phyloP scores from a whole-genome alignment of 2,888 invertebrate genomes.

The Stenotaenia linearis region DNA sequence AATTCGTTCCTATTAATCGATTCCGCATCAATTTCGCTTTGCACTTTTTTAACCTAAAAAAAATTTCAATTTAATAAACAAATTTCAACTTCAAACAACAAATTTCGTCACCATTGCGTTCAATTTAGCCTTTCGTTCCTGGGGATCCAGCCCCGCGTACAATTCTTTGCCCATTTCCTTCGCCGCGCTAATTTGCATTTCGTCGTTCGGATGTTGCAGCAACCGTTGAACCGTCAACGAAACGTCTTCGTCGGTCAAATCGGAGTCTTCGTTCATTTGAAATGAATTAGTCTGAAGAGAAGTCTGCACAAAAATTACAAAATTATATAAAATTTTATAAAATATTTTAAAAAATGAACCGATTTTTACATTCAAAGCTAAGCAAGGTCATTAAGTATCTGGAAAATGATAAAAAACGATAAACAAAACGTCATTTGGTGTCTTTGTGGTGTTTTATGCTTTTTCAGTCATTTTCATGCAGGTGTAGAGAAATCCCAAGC shows the following conservation, averaged over 20 bases:
- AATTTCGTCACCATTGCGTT: constrained; percentile 69
- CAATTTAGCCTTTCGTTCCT: constrained; percentile 68
- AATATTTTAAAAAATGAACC: background rate
- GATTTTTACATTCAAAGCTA: constrained; percentile 35
- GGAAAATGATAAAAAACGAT: too few species aligned
- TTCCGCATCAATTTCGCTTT: constrained; percentile 67
- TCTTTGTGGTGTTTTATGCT: background rate
- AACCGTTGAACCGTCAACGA: constrained; percentile 43
- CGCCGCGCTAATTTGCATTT: constrained; percentile 79
- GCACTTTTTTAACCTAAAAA: constrained; percentile 64
- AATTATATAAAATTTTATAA: background rate
- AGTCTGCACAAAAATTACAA: constrained; percentile 40
- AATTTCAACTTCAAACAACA: background rate
- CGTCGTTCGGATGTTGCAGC: constrained; percentile 56
- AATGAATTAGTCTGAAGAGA: constrained; percentile 42
- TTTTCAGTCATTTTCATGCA: background rate
- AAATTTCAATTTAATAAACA: background rate
- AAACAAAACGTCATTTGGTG: too few species aligned
- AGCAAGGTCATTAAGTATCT: too few species aligned
- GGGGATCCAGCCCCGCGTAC: constrained; percentile 63
- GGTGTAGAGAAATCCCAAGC: too few species aligned
- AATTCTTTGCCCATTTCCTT: constrained; percentile 79
- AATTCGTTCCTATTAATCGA: constrained; percentile 55
- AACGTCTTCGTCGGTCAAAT: constrained; percentile 41
- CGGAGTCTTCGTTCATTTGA: too few species aligned